Conservation (phyloP, 2,888 invertebrate species). For the Agonopterix arenella region DNA sequence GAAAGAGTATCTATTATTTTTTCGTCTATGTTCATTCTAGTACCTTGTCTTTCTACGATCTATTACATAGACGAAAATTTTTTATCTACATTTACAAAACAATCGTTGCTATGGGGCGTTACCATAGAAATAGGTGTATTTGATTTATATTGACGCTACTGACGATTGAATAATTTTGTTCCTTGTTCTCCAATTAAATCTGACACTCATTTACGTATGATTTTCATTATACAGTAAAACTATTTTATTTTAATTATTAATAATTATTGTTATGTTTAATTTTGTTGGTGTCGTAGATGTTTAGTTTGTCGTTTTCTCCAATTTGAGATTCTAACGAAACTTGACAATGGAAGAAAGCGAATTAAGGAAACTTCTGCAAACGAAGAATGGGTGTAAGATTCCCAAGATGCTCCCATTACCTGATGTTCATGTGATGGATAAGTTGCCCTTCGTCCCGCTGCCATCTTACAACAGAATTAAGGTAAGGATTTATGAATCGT, state of each 20-base stretch:
- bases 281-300: constrained; percentile 11
- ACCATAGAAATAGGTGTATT: no score
- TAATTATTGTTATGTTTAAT: constrained; percentile 1
- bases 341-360: constrained; percentile 58
- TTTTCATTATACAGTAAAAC: neutral
- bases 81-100: no score
- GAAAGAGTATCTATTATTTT: no score
- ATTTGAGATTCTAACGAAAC: neutral
- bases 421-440: constrained; percentile 50
- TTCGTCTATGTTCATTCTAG: no score
- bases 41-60: no score
- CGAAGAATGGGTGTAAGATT: constrained; percentile 63
- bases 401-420: constrained; percentile 59
- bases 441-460: constrained; percentile 52
- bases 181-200: no score
- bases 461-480: constrained; percentile 64
- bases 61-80: no score
- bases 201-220: no score
- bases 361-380: constrained; percentile 53
- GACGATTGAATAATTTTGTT: no score
- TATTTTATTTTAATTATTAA: neutral
- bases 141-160: no score
- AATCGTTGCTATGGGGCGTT: no score
- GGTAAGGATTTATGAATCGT: constrained; percentile 32
- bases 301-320: constrained; percentile 9